These are phyloP conservation scores for Dendrolimus houi DNA, from an alignment of 2,888 invertebrate genomes.

Conservation along the genomic window DNA sequence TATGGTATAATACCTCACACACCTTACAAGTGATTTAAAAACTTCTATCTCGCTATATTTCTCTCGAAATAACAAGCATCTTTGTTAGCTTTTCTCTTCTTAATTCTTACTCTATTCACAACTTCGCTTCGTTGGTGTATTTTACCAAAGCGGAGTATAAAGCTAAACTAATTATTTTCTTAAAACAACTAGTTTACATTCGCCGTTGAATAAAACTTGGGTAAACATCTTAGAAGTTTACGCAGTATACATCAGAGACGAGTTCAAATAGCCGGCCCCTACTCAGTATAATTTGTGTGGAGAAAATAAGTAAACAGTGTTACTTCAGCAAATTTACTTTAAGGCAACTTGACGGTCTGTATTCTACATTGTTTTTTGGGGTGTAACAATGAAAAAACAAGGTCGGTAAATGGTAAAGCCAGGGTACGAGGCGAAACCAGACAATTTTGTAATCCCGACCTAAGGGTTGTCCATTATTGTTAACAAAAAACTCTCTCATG, in stretches of 20 bases:
- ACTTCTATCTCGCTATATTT: too few relatives aligned
- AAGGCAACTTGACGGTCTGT: constrained; percentile 28
- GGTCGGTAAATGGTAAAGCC: constrained; percentile 40
- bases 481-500: neutral
- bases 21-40: too few relatives aligned
- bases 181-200: neutral
- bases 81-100: too few relatives aligned
- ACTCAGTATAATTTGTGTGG: constrained; percentile 32
- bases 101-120: too few relatives aligned
- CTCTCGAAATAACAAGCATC: too few relatives aligned
- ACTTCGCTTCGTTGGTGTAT: too few relatives aligned
- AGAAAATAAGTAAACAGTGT: constrained; percentile 37
- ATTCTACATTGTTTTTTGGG: constrained; percentile 30
- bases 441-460: constrained; percentile 26
- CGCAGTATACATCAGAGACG: neutral
- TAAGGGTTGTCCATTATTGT: constrained; percentile 13
- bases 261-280: constrained; percentile 17
- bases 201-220: neutral
- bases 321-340: constrained; percentile 45
- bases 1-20: too few relatives aligned
- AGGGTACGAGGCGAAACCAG: constrained; percentile 30
- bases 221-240: neutral
- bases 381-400: constrained; percentile 45
- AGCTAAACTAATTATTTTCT: neutral
- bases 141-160: neutral